A percentile compares a stretch with the other conserved stretches of the same genome.
Evolutionary conservation across 2,888 invertebrate genomes (phyloP).

Genomic region (Phaonia tiefii): DNA sequence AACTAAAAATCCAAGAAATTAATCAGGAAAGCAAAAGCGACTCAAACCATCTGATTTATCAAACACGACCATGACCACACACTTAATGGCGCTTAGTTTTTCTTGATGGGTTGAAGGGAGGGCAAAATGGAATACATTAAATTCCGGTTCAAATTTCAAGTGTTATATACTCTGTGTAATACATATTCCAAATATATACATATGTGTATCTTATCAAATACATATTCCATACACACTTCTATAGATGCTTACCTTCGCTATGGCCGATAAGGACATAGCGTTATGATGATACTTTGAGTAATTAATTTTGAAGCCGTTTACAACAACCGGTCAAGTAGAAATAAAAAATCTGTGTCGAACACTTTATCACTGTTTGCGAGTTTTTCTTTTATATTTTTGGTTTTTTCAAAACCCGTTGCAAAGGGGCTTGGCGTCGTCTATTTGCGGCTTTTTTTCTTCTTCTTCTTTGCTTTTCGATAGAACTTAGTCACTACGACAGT

Average conservation of each 20-base stretch:
- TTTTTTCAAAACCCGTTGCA: slow-evolving; percentile 25
- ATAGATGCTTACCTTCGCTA: slow-evolving; percentile 84
- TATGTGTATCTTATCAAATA: background rate
- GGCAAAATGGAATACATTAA: slow-evolving; percentile 4
- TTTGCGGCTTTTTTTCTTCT: slow-evolving; percentile 43
- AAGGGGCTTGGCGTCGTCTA: slow-evolving; percentile 61
- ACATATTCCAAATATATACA: background rate
- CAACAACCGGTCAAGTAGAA: background rate
- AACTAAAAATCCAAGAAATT: slow-evolving; percentile 47
- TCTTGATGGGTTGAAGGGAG: background rate
- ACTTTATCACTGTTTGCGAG: background rate
- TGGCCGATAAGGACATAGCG: slow-evolving; percentile 83
- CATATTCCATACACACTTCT: no score
- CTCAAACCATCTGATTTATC: slow-evolving; percentile 51
- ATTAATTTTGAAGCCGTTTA: slow-evolving; percentile 83
- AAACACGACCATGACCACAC: slow-evolving; percentile 48
- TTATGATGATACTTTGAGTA: slow-evolving; percentile 86
- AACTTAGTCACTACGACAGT: slow-evolving; percentile 45
- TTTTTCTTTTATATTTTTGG: slow-evolving; percentile 65
- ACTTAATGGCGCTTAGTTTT: slow-evolving; percentile 43
- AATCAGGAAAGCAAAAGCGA: slow-evolving; percentile 17
- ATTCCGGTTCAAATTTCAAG: slow-evolving; percentile 5
- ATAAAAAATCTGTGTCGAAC: slow-evolving; percentile 1
- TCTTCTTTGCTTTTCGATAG: no score
- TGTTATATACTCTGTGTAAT: background rate